Evolutionary conservation across 1,140 invertebrate genomes (phyloP), one percentile per base, ranked within the genome.

Genomic region (Drosophila funebris): DNA sequence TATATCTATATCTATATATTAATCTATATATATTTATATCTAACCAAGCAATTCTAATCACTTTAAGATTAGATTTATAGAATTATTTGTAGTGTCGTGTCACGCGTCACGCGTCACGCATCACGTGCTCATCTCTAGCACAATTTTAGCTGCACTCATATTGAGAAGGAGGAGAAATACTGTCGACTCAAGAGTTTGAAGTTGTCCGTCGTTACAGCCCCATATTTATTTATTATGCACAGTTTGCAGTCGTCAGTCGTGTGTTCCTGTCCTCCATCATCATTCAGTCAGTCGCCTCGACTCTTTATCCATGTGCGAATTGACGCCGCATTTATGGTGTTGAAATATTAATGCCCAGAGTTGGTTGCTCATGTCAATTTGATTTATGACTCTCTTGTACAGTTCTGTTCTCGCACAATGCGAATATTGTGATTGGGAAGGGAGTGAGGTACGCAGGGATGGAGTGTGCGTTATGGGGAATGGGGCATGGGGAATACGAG

Each of bases 291-390:
- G 22, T 16, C 53, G 7, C 8, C 37, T 33, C 27, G 22, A 24
- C 73, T 73, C 67, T 61, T 53, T 60, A 79, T 74, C 73, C 80
- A 73, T 79, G 73, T 78, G 82, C 81, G 81, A 85, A 85, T 85
- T 85, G 81, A 87, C 83, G 81, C 82, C 78, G 78, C 82, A 85
- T 87, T 85, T 85, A 87, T 85, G 81, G 81, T 85, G 82, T 85
- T 85, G 81, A 85, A 85, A 85, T 85, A 85, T 85, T 85, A 87
- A 85, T 85, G 82, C 82, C 77, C 77, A 74, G 81, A 85, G 78
- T 87, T 78, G 82, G 81, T 87, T 85, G 82, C 60, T 72, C 74
- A 85, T 85, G 81, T 87, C 81, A 87, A 57, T 85, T 78, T 85
- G 82, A 85, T 85, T 85, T 85, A 85, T 85, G 81, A 63, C 68